These are phyloP conservation scores for Chydorus sphaericus DNA, from an alignment of 2,888 invertebrate species.

Conservation along the genomic window DNA sequence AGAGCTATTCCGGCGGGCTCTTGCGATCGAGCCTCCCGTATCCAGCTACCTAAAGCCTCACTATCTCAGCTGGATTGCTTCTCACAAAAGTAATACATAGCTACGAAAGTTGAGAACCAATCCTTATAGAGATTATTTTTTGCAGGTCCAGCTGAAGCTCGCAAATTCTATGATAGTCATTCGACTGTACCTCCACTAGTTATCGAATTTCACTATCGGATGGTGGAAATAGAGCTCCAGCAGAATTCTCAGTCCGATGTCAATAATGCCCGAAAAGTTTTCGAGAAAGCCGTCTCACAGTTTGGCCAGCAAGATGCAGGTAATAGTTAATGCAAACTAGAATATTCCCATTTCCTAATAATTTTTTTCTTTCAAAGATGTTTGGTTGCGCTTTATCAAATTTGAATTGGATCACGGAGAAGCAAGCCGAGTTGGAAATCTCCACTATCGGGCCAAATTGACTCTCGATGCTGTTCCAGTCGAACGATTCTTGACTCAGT, in stretches of 20 bases:
- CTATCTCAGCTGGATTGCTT: slow-evolving; percentile 42
- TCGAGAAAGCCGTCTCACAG: slow-evolving; percentile 45
- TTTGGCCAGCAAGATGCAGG: slow-evolving; percentile 45
- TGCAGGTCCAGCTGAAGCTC: slow-evolving; percentile 38
- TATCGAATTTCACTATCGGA: slow-evolving; percentile 43
- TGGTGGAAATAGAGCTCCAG: slow-evolving; percentile 39
- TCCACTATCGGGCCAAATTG: slow-evolving; percentile 47
- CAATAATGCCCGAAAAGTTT: slow-evolving; percentile 41
- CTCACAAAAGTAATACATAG: slow-evolving; percentile 26
- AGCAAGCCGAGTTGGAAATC: slow-evolving; percentile 36
- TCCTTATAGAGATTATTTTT: too few relatives aligned
- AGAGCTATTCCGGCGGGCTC: slow-evolving; percentile 4
- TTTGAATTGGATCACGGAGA: slow-evolving; percentile 51
- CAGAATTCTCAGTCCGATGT: slow-evolving; percentile 33
- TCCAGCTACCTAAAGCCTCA: slow-evolving; percentile 41
- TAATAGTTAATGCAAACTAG: slow-evolving; percentile 13
- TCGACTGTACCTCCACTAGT: slow-evolving; percentile 42
- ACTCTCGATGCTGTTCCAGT: slow-evolving; percentile 38
- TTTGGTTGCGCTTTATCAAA: slow-evolving; percentile 58
- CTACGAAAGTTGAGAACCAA: not conserved
- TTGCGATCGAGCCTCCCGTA: slow-evolving; percentile 34
- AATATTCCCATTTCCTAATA: not conserved
- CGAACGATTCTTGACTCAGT: slow-evolving; percentile 27
- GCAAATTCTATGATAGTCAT: slow-evolving; percentile 44
- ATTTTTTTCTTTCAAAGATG: slow-evolving; percentile 26